These are phyloP conservation scores for Melipona bicolor DNA, from an alignment of 2,888 invertebrate species.

Conservation along the genomic window DNA sequence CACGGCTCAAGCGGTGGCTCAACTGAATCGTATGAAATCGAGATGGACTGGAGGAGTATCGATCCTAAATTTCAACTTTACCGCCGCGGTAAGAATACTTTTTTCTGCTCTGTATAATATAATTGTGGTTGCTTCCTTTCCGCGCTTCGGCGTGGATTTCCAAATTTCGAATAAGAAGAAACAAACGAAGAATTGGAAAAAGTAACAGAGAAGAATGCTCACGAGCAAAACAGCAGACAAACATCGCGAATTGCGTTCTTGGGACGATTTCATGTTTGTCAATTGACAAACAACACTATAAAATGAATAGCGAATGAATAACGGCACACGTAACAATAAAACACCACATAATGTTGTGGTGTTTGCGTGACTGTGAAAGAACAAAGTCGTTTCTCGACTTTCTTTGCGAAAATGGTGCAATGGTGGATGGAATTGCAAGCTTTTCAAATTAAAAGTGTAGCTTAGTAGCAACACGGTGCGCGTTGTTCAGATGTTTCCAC, in stretches of 20 bases:
- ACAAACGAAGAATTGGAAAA: neutral
- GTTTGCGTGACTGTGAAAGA: slow-evolving; percentile 74
- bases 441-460: slow-evolving; percentile 79
- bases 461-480: slow-evolving; percentile 69
- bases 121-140: neutral
- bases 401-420: slow-evolving; percentile 76
- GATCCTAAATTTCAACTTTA: slow-evolving; percentile 24
- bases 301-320: slow-evolving; percentile 18
- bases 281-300: slow-evolving; percentile 65
- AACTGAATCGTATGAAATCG: slow-evolving; percentile 48
- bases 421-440: slow-evolving; percentile 61
- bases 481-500: slow-evolving; percentile 64
- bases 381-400: slow-evolving; percentile 77
- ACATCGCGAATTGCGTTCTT: neutral
- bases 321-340: neutral
- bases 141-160: neutral
- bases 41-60: slow-evolving; percentile 26
- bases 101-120: neutral
- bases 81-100: neutral
- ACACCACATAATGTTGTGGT: slow-evolving; percentile 51
- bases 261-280: slow-evolving; percentile 63
- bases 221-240: neutral
- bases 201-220: neutral
- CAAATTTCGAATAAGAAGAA: neutral
- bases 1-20: slow-evolving; percentile 35